Percentiles rank a stretch among this genome's conserved stretches.
phyloP scores from a whole-genome alignment of 2,797 vertebrate genomes.

The Tapirus indicus region DNA sequence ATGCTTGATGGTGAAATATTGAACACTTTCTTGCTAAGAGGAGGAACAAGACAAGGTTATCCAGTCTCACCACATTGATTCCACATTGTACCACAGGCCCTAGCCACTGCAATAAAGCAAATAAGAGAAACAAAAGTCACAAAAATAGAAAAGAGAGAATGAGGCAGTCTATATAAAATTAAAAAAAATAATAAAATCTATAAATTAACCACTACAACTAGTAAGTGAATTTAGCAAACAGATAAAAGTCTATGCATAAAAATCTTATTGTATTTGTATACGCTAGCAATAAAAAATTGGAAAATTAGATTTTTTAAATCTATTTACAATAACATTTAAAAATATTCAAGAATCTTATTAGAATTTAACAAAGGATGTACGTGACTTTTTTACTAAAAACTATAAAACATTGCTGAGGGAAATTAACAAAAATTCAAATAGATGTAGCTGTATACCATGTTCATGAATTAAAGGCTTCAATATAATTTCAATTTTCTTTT shows the following conservation, averaged over 20 bases:
- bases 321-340: background rate
- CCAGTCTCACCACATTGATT: background rate
- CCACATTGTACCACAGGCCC: background rate
- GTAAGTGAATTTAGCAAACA: background rate
- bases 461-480: background rate
- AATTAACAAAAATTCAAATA: background rate
- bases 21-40: background rate
- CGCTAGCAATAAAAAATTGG: background rate
- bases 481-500: background rate
- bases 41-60: background rate
- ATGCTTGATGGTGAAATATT: background rate
- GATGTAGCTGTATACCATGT: background rate
- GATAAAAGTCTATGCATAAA: background rate
- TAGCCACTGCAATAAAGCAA: background rate
- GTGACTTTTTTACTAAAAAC: background rate
- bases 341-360: background rate
- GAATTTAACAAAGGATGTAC: background rate
- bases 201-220: background rate
- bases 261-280: background rate
- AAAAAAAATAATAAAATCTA: background rate
- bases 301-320: background rate
- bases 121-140: background rate
- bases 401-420: background rate
- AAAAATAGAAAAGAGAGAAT: background rate
- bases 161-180: rapidly evolving